A percentile compares a stretch with the other conserved stretches of the same genome.
phyloP scores from a whole-genome alignment of 2,797 vertebrate species.

The Chiropotes sagulatus region DNA sequence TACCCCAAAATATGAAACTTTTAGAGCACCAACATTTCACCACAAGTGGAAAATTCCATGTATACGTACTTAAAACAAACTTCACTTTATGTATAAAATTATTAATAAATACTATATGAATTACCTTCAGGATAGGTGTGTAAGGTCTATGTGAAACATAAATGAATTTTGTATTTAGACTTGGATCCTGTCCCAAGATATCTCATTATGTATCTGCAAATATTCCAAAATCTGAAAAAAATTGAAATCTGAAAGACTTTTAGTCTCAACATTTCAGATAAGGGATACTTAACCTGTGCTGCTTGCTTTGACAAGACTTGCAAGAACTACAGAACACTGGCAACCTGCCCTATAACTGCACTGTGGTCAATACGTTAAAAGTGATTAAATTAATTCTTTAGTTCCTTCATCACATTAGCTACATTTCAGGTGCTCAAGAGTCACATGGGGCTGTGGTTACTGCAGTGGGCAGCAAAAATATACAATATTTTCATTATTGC shows the following conservation, averaged over 20 bases:
- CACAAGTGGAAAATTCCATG: background rate
- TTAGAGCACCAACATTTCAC: background rate
- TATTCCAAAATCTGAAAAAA: background rate
- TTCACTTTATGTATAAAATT: background rate
- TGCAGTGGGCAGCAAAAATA: background rate
- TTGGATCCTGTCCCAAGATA: background rate
- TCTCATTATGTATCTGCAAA: background rate
- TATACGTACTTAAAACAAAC: background rate
- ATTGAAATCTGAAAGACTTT: background rate
- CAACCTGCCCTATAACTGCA: background rate
- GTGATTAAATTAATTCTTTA: background rate
- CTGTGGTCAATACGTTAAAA: background rate
- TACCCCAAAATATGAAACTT: background rate
- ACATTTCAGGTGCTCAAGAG: background rate
- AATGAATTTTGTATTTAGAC: background rate
- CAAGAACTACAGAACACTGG: background rate
- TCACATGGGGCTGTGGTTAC: background rate
- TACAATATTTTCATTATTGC: background rate
- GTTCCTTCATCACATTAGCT: background rate
- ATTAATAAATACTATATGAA: background rate
- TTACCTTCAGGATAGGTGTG: background rate
- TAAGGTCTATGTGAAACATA: background rate
- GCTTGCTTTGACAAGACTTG: background rate
- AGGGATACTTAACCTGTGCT: background rate
- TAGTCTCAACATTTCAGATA: background rate